phyloP scores from a whole-genome alignment of 1,140 invertebrate species.

The Drosophila eugracilis region DNA sequence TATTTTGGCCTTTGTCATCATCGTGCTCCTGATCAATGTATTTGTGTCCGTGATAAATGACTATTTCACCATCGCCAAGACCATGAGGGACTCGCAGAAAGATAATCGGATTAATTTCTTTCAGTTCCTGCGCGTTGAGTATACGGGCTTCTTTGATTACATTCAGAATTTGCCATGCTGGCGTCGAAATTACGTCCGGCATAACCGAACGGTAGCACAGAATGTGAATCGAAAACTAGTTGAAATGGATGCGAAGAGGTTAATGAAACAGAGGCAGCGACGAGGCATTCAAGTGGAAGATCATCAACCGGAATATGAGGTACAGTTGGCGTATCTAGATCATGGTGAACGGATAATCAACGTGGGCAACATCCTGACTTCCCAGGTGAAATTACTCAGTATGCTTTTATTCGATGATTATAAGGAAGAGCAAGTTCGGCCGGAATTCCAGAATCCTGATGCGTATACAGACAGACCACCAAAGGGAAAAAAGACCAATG shows the following conservation, averaged over 20 bases:
- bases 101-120: slow-evolving; percentile 41
- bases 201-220: slow-evolving; percentile 35
- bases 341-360: slow-evolving; percentile 22
- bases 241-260: not conserved
- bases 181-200: slow-evolving; percentile 30
- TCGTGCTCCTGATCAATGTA: slow-evolving; percentile 57
- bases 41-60: slow-evolving; percentile 63
- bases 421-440: not conserved
- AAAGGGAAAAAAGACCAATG: not conserved
- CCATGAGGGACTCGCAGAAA: slow-evolving; percentile 8
- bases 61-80: slow-evolving; percentile 52
- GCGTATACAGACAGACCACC: not conserved
- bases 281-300: not conserved
- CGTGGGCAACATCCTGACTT: slow-evolving; percentile 8
- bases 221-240: slow-evolving; percentile 7
- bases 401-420: slow-evolving; percentile 3
- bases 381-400: slow-evolving; percentile 5
- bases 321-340: not conserved
- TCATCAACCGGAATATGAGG: not conserved
- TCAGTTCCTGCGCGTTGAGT: slow-evolving; percentile 60
- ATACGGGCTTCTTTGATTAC: not conserved
- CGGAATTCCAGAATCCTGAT: not conserved
- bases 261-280: not conserved
- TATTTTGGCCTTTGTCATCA: slow-evolving; percentile 53
- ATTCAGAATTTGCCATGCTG: slow-evolving; percentile 19